Conservation (phyloP, 1,140 invertebrate species). For the Stegodyphus dumicola region DNA sequence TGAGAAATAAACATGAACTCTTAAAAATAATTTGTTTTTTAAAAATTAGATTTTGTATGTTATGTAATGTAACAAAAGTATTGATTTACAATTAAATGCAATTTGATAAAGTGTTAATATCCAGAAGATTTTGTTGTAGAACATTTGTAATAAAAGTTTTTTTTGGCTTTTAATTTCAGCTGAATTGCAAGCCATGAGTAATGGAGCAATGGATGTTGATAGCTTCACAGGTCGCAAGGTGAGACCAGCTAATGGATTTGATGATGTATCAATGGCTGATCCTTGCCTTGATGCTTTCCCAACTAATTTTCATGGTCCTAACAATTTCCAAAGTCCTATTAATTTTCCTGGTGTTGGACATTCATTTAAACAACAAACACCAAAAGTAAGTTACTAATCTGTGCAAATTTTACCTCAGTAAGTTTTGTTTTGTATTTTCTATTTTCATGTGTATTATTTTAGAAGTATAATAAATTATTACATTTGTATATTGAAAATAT, state of each 20-base stretch:
- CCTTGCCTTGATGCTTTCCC: slow-evolving; percentile 33
- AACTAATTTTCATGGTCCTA: slow-evolving; percentile 56
- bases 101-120: too few species aligned
- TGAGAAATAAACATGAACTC: too few species aligned
- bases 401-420: too few species aligned
- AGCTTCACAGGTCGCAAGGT: slow-evolving; percentile 26
- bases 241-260: slow-evolving; percentile 17
- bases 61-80: too few species aligned
- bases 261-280: slow-evolving; percentile 20
- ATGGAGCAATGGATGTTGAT: slow-evolving; percentile 43
- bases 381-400: slow-evolving; percentile 12
- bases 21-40: too few species aligned
- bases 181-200: slow-evolving; percentile 31
- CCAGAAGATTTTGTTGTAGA: too few species aligned
- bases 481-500: too few species aligned
- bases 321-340: slow-evolving; percentile 53
- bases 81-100: too few species aligned
- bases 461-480: too few species aligned
- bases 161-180: neutral
- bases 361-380: slow-evolving; percentile 65
- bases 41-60: too few species aligned
- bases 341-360: slow-evolving; percentile 72
- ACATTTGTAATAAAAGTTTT: neutral
- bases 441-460: too few species aligned
- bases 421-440: too few species aligned